Conservation (phyloP, 2,888 invertebrate species). For the Hypena proboscidalis region DNA sequence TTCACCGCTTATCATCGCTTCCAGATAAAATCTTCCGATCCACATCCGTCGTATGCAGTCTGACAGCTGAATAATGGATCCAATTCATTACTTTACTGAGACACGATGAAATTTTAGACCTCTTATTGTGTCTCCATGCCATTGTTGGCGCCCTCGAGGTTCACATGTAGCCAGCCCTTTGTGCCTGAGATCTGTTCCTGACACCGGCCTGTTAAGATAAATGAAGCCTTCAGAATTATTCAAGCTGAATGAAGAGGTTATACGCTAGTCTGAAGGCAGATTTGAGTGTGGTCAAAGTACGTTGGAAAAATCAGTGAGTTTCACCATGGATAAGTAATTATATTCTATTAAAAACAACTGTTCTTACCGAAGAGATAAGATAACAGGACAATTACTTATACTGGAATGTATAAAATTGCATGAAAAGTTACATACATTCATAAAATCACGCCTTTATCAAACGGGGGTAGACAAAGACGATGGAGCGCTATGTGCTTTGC, state of each 20-base stretch:
- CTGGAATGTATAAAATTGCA: too few species aligned
- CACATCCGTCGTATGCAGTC: constrained; percentile 43
- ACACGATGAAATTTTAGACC: constrained; percentile 59
- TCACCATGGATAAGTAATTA: too few species aligned
- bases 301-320: too few species aligned
- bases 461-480: too few species aligned
- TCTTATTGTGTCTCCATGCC: constrained; percentile 56
- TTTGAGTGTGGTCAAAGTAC: too few species aligned
- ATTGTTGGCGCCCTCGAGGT: constrained; percentile 62
- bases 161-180: constrained; percentile 70
- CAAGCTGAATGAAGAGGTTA: constrained; percentile 50
- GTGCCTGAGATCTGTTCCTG: constrained; percentile 66
- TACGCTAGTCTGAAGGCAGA: too few species aligned
- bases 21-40: constrained; percentile 35
- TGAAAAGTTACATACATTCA: too few species aligned
- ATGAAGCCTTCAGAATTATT: constrained; percentile 74
- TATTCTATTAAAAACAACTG: too few species aligned
- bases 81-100: constrained; percentile 54
- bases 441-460: too few species aligned
- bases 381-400: too few species aligned
- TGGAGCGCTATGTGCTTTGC: too few species aligned
- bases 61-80: constrained; percentile 50
- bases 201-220: constrained; percentile 71
- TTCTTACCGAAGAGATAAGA: too few species aligned
- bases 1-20: constrained; percentile 33